Base-by-base conservation (phyloP, 2,888 invertebrate genomes). In the Dusona sp. region DNA sequence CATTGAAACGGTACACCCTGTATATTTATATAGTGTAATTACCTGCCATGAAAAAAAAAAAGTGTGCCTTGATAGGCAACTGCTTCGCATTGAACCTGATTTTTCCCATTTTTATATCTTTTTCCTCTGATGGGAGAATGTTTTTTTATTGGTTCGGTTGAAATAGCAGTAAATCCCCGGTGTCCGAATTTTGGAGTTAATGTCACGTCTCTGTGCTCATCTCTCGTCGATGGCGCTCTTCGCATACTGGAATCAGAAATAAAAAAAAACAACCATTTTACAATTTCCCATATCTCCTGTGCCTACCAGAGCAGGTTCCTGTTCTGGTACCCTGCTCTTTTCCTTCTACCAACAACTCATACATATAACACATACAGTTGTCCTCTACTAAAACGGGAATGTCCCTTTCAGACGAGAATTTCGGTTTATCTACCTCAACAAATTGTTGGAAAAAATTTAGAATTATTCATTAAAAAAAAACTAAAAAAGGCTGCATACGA, bases 11-110 rank as follows among this genome's bases (percentile, higher is more conserved):
- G 16, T 45, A 45, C 45, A 16, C 45, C 2, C 9, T 57, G 13
- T 61, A 61, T 29, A 25, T 6, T 29, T 29, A 16, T 4, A 61
- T 3, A 6, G 6, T 29, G 16, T 77, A 81, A 96, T 96, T 95
- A 98, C 98, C 97, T 89, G 97, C 97, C 96, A 98, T 97, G 90
- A 98, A 97, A 93, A 98, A 97, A 94, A 98, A 98, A 92, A 96
- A 98, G 93, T 98, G 98, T 0, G 96, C 96, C 95, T 98, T 98
- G 74, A 98, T 95, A 16, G 98, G 98, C 94, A 98, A 91, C 75
- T 98, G 95, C 65, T 95, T 95, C 89, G 92, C 95, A 93, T 98
- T 96, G 78, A 98, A 95, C 93, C 82, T 85, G 51, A 87, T 74
- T 75, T 67, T 83, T 54, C 68, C 83, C 67, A 84, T 87, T 67